Base-by-base conservation (phyloP, 2,113 vertebrate species). In the Camelus dromedarius region DNA sequence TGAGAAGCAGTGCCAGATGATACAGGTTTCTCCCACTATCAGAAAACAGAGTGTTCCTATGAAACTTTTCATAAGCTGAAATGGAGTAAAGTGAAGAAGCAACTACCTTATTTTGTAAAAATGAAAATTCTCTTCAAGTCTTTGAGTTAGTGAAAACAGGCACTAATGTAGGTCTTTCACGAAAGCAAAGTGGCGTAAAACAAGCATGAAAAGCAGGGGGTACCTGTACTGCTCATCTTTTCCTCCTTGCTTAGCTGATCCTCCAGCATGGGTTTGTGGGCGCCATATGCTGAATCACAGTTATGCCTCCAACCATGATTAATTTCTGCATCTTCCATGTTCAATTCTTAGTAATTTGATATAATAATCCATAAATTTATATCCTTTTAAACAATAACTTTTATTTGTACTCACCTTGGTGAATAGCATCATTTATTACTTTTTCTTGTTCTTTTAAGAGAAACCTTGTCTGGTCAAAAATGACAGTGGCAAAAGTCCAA, bases 371-470 rank as follows among this genome's bases (percentile, higher is more conserved):
- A 87, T 38, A 79, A 12, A 58, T 42, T 66, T 60, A 70, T 26
- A 75, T 56, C 22, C 14, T 95, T 96, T 96, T 30, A 79, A 82
- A 58, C 94, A 93, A 0, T 3, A 38, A 82, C 42, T 89, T 85
- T 96, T 84, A 95, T 81, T 96, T 96, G 62, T 22, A 95, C 94
- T 97, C n/a, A 99, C 98, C 98, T 98, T 98, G 96, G 91, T 98
- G 95, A 94, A 98, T 77, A 85, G 1, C 15, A 97, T 99, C 98
- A 26, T 90, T 98, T 90, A 98, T 67, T 70, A 97, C 38, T 98
- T 99, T 99, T 93, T 99, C 98, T 97, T 99, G 98, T 84, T 99
- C 98, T 64, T 98, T 99, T 96, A 99, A 98, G 93, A 99, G 98
- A 97, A 99, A 99, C 26, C 98, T 98, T 94, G 98, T 98, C 28